Evolutionary conservation across 2,888 invertebrate genomes (phyloP).

Genomic region (Emmelina monodactyla): DNA sequence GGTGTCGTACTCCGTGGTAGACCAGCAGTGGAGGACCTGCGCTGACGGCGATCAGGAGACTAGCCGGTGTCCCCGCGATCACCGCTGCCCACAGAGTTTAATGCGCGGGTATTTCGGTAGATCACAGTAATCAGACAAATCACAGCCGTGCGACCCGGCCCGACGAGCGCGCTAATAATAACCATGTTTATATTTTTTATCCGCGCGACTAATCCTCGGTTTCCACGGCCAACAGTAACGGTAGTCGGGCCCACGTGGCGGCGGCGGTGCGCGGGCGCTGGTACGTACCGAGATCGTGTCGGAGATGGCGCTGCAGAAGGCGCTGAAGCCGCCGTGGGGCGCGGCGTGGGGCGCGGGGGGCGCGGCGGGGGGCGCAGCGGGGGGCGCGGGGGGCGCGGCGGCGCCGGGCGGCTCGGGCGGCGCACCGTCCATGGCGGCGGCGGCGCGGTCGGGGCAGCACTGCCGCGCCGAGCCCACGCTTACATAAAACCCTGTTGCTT

Average conservation of each 20-base stretch:
- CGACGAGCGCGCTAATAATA: constrained; percentile 63
- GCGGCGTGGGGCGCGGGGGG: constrained; percentile 33
- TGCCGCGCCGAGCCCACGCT: constrained; percentile 45
- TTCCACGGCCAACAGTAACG: constrained; percentile 8
- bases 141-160: constrained; percentile 63
- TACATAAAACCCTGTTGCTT: constrained; percentile 43
- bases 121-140: constrained; percentile 61
- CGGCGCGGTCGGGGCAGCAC: constrained; percentile 39
- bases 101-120: constrained; percentile 61
- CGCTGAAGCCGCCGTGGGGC: constrained; percentile 50
- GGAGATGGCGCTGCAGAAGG: constrained; percentile 61
- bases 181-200: constrained; percentile 65
- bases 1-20: constrained; percentile 21
- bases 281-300: constrained; percentile 60
- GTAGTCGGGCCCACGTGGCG: constrained; percentile 7
- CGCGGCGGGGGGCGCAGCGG: constrained; percentile 30
- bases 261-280: constrained; percentile 6
- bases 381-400: constrained; percentile 49
- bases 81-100: constrained; percentile 38
- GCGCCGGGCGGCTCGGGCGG: constrained; percentile 24
- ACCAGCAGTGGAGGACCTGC: constrained; percentile 27
- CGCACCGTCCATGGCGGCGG: constrained; percentile 19
- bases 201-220: constrained; percentile 49
- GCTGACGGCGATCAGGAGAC: constrained; percentile 22
- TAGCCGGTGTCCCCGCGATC: constrained; percentile 33